Percentiles rank a stretch among this genome's conserved stretches.
phyloP scores from a whole-genome alignment of 2,113 vertebrate species.

The Phocoena sinus region DNA sequence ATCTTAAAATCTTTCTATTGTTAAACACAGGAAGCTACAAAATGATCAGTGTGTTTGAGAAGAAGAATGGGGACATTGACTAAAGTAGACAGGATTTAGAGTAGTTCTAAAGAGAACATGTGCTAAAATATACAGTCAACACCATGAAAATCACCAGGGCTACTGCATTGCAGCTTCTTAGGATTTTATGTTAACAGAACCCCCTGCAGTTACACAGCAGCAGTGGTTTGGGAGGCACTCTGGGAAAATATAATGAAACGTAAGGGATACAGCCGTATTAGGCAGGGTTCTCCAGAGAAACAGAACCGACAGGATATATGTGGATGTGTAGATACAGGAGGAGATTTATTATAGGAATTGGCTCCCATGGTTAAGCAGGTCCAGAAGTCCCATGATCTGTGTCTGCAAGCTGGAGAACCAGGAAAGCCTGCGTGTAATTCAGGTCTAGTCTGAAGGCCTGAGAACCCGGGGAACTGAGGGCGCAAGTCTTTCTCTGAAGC shows the following conservation, averaged over 20 bases:
- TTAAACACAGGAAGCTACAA: neutral
- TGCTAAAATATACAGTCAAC: neutral
- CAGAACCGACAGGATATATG: neutral
- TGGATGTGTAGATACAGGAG: neutral
- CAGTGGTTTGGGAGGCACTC: neutral
- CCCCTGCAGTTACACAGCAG: neutral
- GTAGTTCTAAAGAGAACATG: neutral
- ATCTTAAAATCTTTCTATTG: neutral
- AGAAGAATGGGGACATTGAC: neutral
- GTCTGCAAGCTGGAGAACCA: neutral
- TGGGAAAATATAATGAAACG: neutral
- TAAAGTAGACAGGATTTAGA: neutral
- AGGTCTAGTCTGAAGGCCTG: neutral
- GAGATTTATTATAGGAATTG: neutral
- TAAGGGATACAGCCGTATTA: neutral
- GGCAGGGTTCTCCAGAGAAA: neutral
- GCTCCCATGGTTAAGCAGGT: neutral
- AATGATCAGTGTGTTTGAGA: neutral
- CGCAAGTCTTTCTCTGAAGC: neutral
- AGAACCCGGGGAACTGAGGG: neutral
- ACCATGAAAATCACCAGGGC: neutral
- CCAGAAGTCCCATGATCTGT: neutral
- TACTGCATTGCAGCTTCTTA: neutral
- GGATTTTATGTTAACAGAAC: neutral
- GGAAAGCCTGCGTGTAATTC: neutral